phyloP scores from a whole-genome alignment of 2,888 invertebrate species.

The Heteromyza rotundicornis region DNA sequence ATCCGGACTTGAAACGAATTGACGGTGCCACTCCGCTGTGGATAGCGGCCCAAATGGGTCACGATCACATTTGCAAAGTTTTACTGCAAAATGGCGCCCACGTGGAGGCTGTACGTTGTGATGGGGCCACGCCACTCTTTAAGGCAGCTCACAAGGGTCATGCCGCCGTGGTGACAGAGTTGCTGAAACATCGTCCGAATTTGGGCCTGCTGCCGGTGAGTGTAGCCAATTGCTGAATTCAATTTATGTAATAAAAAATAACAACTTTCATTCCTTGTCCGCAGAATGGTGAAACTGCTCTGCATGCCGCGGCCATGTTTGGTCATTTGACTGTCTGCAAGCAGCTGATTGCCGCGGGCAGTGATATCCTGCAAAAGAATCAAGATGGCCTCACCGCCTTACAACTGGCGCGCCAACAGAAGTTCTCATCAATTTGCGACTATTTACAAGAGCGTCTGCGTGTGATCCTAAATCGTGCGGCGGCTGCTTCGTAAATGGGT shows the following conservation, averaged over 20 bases:
- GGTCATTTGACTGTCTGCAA: slow-evolving; percentile 83
- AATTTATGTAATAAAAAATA: slow-evolving; percentile 7
- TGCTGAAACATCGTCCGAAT: slow-evolving; percentile 82
- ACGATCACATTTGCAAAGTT: slow-evolving; percentile 78
- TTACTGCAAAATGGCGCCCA: slow-evolving; percentile 79
- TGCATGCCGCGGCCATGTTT: slow-evolving; percentile 90
- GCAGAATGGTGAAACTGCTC: slow-evolving; percentile 89
- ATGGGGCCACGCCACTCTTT: slow-evolving; percentile 92
- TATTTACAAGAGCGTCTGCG: slow-evolving; percentile 58
- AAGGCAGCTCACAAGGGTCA: slow-evolving; percentile 96
- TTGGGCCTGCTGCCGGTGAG: slow-evolving; percentile 81
- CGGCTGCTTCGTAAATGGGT: not conserved
- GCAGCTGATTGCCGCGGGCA: slow-evolving; percentile 74
- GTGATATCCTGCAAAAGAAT: slow-evolving; percentile 73
- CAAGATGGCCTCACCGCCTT: slow-evolving; percentile 74
- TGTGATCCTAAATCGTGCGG: slow-evolving; percentile 36
- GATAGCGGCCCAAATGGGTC: slow-evolving; percentile 96
- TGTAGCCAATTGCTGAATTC: not conserved
- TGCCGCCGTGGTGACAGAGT: slow-evolving; percentile 81
- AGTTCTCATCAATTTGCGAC: slow-evolving; percentile 59
- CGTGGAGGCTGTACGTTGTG: slow-evolving; percentile 82
- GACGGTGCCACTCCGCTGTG: slow-evolving; percentile 90
- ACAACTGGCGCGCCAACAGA: slow-evolving; percentile 68
- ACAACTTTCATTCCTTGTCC: slow-evolving; percentile 37
- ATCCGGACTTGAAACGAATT: slow-evolving; percentile 74